Base-by-base conservation (phyloP, 2,113 vertebrate genomes). In the Euleptes europaea region DNA sequence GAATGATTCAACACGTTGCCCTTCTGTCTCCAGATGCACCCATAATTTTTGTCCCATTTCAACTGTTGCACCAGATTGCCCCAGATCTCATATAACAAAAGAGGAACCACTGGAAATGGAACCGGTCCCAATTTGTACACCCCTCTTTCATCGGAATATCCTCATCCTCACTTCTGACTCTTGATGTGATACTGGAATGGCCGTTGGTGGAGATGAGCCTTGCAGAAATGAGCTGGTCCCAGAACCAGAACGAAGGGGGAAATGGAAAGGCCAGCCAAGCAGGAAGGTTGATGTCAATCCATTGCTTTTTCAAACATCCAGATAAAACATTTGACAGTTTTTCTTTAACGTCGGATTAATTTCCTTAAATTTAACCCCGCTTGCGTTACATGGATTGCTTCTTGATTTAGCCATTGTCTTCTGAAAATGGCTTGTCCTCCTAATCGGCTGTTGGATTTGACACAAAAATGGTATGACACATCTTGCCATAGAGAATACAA, bases 341-440 rank as follows among this genome's bases (percentile, higher is more conserved):
- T 42, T 35, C n/a, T 17, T 33, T 42, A 57, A 78, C 31, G 60
- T 35, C 4, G 7, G 47, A 57, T 57, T 78, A 57, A 84, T 78
- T 70, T 23, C 31, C 38, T 71, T 60, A 33, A 44, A 1, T 33
- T 57, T 31, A 57, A 44, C 38, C 44, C 19, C 42, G 19, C 17
- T 49, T 69, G 35, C 33, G 67, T 78, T 84, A 33, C 51, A 78
- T 3, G 28, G 70, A 71, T 71, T 71, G 75, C 71, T 70, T 78
- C 51, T 85, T 85, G 47, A 78, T 84, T 42, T 60, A 57, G 13
- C 38, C 83, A 78, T 78, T 78, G 75, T 78, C 31, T 85, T 72
- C 71, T 60, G 54, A 42, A 84, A 78, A 85, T 78, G 67, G 21
- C 12, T 78, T 71, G 44, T 7, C 2, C 21, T 78, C 75, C 78